Conservation (phyloP, 2,113 vertebrate genomes). For the Stomatorhinus ivindoensis region DNA sequence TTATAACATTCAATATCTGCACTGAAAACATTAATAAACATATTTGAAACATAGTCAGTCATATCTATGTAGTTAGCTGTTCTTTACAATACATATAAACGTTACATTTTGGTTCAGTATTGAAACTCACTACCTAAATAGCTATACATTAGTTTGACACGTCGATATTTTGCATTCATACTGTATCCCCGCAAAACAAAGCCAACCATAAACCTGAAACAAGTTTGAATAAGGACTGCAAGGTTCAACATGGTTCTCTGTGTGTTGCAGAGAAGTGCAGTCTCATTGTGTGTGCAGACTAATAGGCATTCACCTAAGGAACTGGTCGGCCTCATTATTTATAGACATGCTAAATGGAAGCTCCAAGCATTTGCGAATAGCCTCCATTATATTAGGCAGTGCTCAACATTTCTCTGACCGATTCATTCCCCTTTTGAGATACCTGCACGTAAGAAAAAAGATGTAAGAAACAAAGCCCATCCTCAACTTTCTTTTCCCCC, state of each 20-base stretch:
- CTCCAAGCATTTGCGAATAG: constrained; percentile 58
- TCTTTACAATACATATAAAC: neutral
- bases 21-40: neutral
- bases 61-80: neutral
- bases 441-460: constrained; percentile 64
- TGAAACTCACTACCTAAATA: neutral
- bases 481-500: constrained; percentile 62
- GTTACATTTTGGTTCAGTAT: neutral
- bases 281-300: constrained; percentile 58
- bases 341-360: constrained; percentile 61
- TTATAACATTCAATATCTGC: neutral
- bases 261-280: constrained; percentile 52
- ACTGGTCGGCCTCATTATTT: constrained; percentile 61
- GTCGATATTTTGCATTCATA: neutral
- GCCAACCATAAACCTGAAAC: neutral
- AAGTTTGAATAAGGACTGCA: constrained; percentile 34
- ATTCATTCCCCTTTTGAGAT: constrained; percentile 59
- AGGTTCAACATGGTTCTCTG: constrained; percentile 55
- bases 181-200: constrained; percentile 34
- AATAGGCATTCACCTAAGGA: constrained; percentile 63
- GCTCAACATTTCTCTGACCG: constrained; percentile 51
- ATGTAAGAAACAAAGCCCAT: constrained; percentile 59
- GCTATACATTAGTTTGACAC: neutral
- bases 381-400: constrained; percentile 66
- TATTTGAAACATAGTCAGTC: neutral